A percentile compares a stretch with the other conserved stretches of the same genome.
phyloP scores from a whole-genome alignment of 1,140 invertebrate species.

The Heliconius eleuchia region DNA sequence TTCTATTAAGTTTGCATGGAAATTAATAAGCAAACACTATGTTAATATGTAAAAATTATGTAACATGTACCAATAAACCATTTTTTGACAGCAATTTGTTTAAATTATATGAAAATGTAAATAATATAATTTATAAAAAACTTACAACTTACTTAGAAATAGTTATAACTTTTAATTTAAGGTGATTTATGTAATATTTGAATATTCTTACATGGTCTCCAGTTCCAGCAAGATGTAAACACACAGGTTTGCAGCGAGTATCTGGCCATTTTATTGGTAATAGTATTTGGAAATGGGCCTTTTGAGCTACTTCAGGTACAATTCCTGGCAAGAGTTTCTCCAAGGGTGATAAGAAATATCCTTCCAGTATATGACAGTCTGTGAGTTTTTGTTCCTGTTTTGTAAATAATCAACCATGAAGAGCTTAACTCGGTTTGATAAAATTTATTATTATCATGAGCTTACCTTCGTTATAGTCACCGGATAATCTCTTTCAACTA shows the following conservation, averaged over 20 bases:
- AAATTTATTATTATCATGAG: background rate
- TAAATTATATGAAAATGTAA: background rate
- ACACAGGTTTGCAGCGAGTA: conserved; percentile 89
- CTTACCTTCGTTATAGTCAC: conserved; percentile 94
- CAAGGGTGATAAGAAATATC: conserved; percentile 94
- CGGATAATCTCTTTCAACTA: conserved; percentile 92
- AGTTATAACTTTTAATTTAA: background rate
- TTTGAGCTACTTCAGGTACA: conserved; percentile 91
- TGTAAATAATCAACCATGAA: conserved; percentile 1
- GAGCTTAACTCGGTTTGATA: background rate
- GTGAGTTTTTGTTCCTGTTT: conserved; percentile 88
- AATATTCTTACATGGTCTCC: conserved; percentile 95
- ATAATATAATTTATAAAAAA: background rate
- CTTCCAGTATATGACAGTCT: conserved; percentile 91
- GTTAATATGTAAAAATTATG: background rate
- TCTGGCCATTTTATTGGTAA: conserved; percentile 91
- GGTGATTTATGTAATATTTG: background rate
- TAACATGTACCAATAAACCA: background rate
- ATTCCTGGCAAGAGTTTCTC: conserved; percentile 91
- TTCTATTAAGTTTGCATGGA: background rate
- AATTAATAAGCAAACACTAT: background rate
- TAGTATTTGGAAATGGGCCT: conserved; percentile 92
- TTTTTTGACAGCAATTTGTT: background rate
- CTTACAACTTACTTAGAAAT: background rate
- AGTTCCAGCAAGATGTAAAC: conserved; percentile 97